Conservation (phyloP, 1,140 invertebrate species). For the Odontomachus brunneus region DNA sequence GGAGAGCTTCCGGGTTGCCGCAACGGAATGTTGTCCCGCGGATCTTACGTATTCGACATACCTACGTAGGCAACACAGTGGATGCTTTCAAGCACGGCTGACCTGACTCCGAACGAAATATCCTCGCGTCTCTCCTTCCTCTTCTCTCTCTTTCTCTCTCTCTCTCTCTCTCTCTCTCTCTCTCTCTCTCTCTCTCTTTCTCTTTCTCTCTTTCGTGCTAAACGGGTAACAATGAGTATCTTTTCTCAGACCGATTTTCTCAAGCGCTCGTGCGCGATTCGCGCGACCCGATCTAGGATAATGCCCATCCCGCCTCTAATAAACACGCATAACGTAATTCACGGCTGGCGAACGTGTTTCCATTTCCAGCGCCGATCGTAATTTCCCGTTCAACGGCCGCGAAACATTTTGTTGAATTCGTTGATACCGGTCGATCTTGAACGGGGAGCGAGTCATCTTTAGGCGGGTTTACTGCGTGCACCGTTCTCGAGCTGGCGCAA, state of each 20-base stretch:
- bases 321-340: constrained; percentile 22
- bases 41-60: constrained; percentile 57
- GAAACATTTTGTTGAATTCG: constrained; percentile 39
- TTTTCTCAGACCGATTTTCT: constrained; percentile 30
- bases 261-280: constrained; percentile 19
- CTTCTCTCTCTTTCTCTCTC: not conserved
- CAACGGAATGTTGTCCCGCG: constrained; percentile 67
- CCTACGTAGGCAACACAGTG: constrained; percentile 46
- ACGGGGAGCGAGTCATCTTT: constrained; percentile 76
- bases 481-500: constrained; percentile 53
- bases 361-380: constrained; percentile 28
- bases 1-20: constrained; percentile 66
- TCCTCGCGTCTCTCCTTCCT: not conserved
- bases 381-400: constrained; percentile 43
- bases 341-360: constrained; percentile 13
- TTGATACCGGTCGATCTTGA: constrained; percentile 51
- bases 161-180: not conserved
- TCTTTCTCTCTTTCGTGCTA: not conserved
- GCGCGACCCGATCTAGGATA: not conserved
- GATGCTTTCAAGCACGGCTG: constrained; percentile 63
- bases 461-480: constrained; percentile 78
- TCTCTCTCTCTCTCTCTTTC: constrained; percentile 8
- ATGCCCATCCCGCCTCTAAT: not conserved
- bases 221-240: constrained; percentile 25
- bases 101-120: constrained; percentile 46